Percentiles rank a stretch among this genome's conserved stretches.
Evolutionary conservation across 2,888 invertebrate genomes (phyloP).

Genomic region (Lucinisca nassula): DNA sequence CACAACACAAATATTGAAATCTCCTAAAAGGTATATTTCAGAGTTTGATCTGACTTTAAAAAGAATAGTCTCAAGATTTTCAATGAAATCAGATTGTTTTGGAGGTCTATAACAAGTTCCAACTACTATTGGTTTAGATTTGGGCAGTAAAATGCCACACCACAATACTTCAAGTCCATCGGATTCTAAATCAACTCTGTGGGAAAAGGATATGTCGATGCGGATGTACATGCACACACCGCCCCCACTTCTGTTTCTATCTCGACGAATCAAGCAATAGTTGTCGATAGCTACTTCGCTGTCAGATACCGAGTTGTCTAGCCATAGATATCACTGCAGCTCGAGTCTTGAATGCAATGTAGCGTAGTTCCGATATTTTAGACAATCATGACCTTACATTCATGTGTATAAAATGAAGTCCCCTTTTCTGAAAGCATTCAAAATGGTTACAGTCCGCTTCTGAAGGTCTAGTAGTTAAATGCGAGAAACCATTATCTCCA

Average conservation of each 20-base stretch:
- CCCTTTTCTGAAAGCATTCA: too few relatives aligned
- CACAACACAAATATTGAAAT: not conserved
- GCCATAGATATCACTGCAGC: too few relatives aligned
- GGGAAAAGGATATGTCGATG: not conserved
- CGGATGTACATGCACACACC: not conserved
- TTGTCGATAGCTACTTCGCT: not conserved
- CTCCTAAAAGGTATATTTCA: not conserved
- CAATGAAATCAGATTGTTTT: slow-evolving; percentile 36
- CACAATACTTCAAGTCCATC: not conserved
- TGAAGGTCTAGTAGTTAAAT: too few relatives aligned
- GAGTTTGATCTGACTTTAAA: not conserved
- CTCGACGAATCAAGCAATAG: not conserved
- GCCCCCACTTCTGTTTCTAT: not conserved
- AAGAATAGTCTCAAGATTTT: not conserved
- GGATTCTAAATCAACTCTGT: not conserved
- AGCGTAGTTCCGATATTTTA: too few relatives aligned
- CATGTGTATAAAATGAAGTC: too few relatives aligned
- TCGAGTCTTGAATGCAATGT: too few relatives aligned
- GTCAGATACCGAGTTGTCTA: not conserved
- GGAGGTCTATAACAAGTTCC: slow-evolving; percentile 40
- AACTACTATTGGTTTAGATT: slow-evolving; percentile 23
- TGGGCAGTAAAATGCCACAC: not conserved
- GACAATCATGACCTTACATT: too few relatives aligned
- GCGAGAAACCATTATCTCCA: too few relatives aligned
- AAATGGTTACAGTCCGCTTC: too few relatives aligned